Evolutionary conservation across 2,797 vertebrate genomes (phyloP).

Genomic region (Sebastes reedi): DNA sequence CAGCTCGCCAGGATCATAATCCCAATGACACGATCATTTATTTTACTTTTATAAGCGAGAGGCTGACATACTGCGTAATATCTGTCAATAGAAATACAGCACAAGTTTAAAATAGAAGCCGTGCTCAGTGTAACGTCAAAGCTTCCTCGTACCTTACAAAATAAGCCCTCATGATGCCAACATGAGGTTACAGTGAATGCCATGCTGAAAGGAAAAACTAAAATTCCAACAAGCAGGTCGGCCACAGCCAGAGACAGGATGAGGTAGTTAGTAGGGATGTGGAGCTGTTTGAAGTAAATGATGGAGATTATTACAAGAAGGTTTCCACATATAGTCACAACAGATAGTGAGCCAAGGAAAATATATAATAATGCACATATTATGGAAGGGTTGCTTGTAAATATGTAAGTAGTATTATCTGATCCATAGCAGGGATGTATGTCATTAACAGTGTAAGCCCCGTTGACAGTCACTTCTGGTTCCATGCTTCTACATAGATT

Average conservation of each 20-base stretch:
- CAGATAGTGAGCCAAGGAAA: conserved; percentile 19
- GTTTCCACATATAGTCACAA: conserved; percentile 43
- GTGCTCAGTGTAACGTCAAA: conserved; percentile 80
- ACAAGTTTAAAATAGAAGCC: conserved; percentile 81
- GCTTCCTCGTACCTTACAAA: conserved; percentile 79
- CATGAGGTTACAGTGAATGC: conserved; percentile 68
- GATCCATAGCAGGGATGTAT: conserved; percentile 32
- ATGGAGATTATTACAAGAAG: conserved; percentile 41
- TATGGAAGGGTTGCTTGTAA: conserved; percentile 12
- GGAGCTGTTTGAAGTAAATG: conserved; percentile 47
- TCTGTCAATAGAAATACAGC: conserved; percentile 76
- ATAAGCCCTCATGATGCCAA: conserved; percentile 73
- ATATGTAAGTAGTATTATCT: neutral
- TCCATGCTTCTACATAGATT: neutral
- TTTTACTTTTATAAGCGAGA: conserved; percentile 82
- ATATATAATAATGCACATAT: conserved; percentile 20
- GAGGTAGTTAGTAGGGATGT: conserved; percentile 32
- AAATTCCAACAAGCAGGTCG: conserved; percentile 36
- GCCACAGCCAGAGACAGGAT: conserved; percentile 40
- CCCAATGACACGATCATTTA: conserved; percentile 43
- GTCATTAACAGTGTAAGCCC: neutral
- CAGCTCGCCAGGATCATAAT: conserved; percentile 85
- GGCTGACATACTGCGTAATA: conserved; percentile 86
- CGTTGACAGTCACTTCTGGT: neutral
- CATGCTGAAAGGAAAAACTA: conserved; percentile 45